A percentile compares a stretch with the other conserved stretches of the same genome.
phyloP scores from a whole-genome alignment of 2,888 invertebrate species.

The Tanytarsus gracilentus region DNA sequence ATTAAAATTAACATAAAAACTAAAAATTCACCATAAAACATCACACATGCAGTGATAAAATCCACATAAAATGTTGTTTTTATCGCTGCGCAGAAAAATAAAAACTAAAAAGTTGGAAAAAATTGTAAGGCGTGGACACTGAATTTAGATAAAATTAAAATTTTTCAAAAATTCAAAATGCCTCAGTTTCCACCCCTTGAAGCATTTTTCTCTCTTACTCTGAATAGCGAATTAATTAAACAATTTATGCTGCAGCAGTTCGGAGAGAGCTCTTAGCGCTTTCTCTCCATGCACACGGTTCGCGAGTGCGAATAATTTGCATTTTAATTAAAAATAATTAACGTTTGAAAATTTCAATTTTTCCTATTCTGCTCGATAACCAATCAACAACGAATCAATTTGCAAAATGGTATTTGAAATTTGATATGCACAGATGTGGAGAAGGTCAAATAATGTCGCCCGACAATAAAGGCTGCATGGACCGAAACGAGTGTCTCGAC shows the following conservation, averaged over 20 bases:
- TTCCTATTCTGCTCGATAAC: not conserved
- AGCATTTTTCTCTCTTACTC: not conserved
- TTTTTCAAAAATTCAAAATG: too few relatives aligned
- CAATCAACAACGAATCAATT: not conserved
- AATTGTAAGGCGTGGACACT: too few relatives aligned
- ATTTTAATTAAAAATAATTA: slow-evolving; percentile 26
- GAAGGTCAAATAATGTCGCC: slow-evolving; percentile 84
- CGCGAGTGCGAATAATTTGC: not conserved
- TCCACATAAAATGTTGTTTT: too few relatives aligned
- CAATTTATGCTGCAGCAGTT: slow-evolving; percentile 17
- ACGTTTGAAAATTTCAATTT: slow-evolving; percentile 1
- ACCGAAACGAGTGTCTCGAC: slow-evolving; percentile 92
- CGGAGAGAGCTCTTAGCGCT: too few relatives aligned
- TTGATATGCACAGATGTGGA: slow-evolving; percentile 60
- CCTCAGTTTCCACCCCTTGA: too few relatives aligned
- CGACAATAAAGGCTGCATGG: slow-evolving; percentile 87
- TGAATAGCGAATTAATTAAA: not conserved
- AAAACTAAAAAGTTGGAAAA: too few relatives aligned
- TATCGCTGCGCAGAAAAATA: too few relatives aligned
- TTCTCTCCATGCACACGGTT: not conserved
- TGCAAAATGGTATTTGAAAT: not conserved
- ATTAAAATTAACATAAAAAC: too few relatives aligned
- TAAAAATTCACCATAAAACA: too few relatives aligned
- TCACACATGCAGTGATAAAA: too few relatives aligned
- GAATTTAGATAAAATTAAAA: too few relatives aligned